Conservation (phyloP, 1,140 invertebrate genomes). For the Cataglyphis hispanica region DNA sequence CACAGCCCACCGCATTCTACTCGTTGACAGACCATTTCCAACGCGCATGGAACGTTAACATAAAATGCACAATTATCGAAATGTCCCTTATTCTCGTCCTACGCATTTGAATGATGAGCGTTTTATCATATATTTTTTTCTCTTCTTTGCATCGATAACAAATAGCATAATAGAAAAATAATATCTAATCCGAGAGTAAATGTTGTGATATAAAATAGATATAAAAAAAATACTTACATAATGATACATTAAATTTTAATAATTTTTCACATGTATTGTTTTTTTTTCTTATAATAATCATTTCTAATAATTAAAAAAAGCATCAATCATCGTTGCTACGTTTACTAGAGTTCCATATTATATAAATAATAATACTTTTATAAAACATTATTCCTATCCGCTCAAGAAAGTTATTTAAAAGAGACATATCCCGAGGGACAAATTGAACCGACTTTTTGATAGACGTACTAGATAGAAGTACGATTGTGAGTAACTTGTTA, state of each 20-base stretch:
- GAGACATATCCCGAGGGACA: neutral
- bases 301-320: neutral
- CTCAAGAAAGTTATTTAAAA: conserved; percentile 7
- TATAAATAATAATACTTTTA: neutral
- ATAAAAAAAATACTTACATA: neutral
- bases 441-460: neutral
- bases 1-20: conserved; percentile 17
- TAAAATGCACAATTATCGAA: conserved; percentile 26
- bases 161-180: neutral
- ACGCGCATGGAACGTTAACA: neutral
- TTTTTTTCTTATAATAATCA: neutral
- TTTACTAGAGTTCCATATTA: neutral
- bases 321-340: neutral
- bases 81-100: neutral
- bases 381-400: neutral
- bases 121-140: neutral
- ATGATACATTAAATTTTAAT: neutral
- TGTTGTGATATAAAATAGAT: neutral
- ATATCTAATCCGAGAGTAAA: neutral
- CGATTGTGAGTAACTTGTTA: conserved; percentile 37
- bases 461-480: neutral
- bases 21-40: conserved; percentile 50
- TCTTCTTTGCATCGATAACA: neutral
- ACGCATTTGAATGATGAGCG: neutral
- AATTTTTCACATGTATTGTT: neutral